Base-by-base conservation (phyloP, 1,140 invertebrate genomes). In the Drosophila murphyi region DNA sequence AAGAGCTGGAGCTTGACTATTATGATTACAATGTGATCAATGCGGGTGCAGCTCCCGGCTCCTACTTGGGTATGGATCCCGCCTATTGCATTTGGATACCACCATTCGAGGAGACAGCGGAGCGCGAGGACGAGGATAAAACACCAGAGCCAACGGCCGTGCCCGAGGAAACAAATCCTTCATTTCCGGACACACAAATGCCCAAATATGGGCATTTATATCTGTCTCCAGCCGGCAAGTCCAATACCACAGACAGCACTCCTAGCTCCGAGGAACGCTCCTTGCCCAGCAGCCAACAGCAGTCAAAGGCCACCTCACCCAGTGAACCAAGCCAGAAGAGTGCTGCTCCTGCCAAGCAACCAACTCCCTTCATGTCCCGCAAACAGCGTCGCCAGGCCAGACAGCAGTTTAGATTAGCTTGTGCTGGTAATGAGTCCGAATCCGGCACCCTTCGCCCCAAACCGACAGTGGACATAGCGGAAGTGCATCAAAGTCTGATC, bases 41-140 rank as follows among this genome's bases (percentile, higher is more conserved):
- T 92, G 94, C 96, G 60, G 96, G 96, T 51, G 96, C 96, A 3
- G 96, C 95, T n/a, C 96, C 96, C 2, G 97, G 97, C 20, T 96
- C 95, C 0, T 96, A 96, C 80, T 92, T 97, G 60, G 96, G 96
- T 3, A 97, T 97, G 96, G 97, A 97, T 92, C 96, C 97, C 2
- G 96, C 96, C 0, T 97, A 96, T 90, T 93, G 97, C 52, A 95
- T 97, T 0, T 97, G 96, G 96, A 97, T 97, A 56, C 97, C 97
- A 29, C 96, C 96, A 0, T 93, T 96, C 4, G 95, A 95, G 71
- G 95, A 95, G 8, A 78, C 90, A 0, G 47, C 78, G 61, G 93
- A 94, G 31, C 64, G 78, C 7, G 90, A 91, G 45, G 87, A 90
- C 32, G 90, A 90, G 3, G 90, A 92, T 57, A 91, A 90, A 32